Conservation (phyloP, 2,888 invertebrate genomes). For the Macrosiphum euphorbiae region DNA sequence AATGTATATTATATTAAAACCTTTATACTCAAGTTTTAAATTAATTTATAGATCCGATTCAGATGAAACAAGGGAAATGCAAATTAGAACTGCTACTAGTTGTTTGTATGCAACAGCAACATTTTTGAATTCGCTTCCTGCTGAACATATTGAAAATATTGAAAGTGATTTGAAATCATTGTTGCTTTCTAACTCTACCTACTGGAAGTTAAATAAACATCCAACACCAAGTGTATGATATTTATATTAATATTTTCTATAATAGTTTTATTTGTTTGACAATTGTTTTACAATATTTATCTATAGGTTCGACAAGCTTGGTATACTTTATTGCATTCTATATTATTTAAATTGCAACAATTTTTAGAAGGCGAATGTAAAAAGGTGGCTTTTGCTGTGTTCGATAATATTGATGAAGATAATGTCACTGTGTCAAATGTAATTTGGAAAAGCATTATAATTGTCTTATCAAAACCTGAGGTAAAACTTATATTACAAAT, state of each 20-base stretch:
- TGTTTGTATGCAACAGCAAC: slow-evolving; percentile 56
- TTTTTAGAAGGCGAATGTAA: slow-evolving; percentile 65
- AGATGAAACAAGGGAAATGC: slow-evolving; percentile 58
- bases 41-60: slow-evolving; percentile 44
- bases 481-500: slow-evolving; percentile 24
- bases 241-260: neutral
- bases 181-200: slow-evolving; percentile 53
- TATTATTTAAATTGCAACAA: slow-evolving; percentile 64
- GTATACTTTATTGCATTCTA: slow-evolving; percentile 58
- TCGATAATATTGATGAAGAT: slow-evolving; percentile 77
- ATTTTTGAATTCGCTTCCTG: slow-evolving; percentile 48
- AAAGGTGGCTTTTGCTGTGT: slow-evolving; percentile 65
- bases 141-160: slow-evolving; percentile 52
- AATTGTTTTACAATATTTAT: neutral
- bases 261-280: neutral
- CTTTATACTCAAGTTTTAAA: neutral
- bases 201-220: slow-evolving; percentile 60
- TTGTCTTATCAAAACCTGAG: slow-evolving; percentile 52
- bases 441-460: slow-evolving; percentile 77
- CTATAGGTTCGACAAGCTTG: slow-evolving; percentile 56
- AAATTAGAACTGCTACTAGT: slow-evolving; percentile 62
- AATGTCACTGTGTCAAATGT: slow-evolving; percentile 78
- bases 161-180: slow-evolving; percentile 58
- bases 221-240: slow-evolving; percentile 56
- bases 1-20: neutral